phyloP scores from a whole-genome alignment of 1,140 invertebrate genomes.

The Holcopasites calliopsidis region DNA sequence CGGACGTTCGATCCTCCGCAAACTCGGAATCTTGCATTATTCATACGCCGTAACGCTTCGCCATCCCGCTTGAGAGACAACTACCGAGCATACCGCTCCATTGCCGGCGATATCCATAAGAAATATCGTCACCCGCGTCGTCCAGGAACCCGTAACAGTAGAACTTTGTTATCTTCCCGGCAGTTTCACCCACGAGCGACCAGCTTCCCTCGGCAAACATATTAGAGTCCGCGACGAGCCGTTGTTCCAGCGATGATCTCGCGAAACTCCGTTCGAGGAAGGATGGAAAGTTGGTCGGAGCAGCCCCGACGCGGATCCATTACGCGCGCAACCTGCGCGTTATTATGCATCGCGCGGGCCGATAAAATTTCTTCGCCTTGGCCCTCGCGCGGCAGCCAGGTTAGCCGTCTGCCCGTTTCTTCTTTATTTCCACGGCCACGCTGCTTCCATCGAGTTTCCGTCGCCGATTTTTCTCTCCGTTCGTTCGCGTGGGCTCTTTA shows the following conservation, averaged over 20 bases:
- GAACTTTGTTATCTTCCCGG: not conserved
- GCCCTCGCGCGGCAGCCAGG: not conserved
- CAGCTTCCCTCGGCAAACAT: not conserved
- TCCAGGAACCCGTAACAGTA: not conserved
- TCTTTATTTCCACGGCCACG: not conserved
- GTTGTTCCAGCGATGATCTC: not conserved
- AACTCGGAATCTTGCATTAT: not conserved
- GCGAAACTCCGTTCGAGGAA: not conserved
- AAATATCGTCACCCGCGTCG: not conserved
- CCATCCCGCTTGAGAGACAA: no score
- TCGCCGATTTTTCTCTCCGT: slow-evolving; percentile 28
- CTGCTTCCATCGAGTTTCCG: not conserved
- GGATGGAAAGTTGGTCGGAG: slow-evolving; percentile 12
- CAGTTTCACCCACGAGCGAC: slow-evolving; percentile 25
- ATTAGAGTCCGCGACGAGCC: not conserved
- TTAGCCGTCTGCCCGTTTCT: not conserved
- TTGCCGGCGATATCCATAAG: not conserved
- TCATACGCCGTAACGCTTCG: not conserved
- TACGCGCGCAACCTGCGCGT: slow-evolving; percentile 22
- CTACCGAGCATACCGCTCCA: not conserved
- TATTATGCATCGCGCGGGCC: slow-evolving; percentile 29
- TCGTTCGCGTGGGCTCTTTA: slow-evolving; percentile 35
- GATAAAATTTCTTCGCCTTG: slow-evolving; percentile 26
- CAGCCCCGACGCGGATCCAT: slow-evolving; percentile 14
- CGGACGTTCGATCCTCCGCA: not conserved